Evolutionary conservation across 2,113 vertebrate species (phyloP).

Genomic region (Channa maculata): DNA sequence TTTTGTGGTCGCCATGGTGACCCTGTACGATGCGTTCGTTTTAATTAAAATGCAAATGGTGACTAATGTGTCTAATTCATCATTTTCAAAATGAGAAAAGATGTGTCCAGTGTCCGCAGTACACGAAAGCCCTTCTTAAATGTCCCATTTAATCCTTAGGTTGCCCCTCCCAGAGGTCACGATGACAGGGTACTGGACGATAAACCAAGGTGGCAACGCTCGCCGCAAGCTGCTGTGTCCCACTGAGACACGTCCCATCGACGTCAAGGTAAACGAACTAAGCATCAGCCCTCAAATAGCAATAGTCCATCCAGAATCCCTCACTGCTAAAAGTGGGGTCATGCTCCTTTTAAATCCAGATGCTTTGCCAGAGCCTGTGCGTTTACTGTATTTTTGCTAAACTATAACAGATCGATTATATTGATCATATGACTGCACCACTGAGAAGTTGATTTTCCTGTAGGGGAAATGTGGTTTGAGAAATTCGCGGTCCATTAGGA

Average conservation of each 20-base stretch:
- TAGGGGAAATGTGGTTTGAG: not conserved
- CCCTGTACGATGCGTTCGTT: not conserved
- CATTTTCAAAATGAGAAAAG: slow-evolving; percentile 1
- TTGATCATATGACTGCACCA: no score
- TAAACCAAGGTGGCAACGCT: slow-evolving; percentile 80
- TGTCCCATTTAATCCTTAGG: slow-evolving; percentile 76
- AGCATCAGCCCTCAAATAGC: no score
- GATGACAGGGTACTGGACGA: slow-evolving; percentile 93
- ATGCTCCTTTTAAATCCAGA: no score
- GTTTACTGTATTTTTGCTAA: no score
- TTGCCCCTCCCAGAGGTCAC: slow-evolving; percentile 89
- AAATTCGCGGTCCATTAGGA: not conserved
- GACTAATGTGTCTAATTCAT: not conserved
- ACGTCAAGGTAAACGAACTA: slow-evolving; percentile 86
- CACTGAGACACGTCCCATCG: slow-evolving; percentile 86
- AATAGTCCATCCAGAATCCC: no score
- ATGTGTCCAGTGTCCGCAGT: no score
- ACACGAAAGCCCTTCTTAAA: no score
- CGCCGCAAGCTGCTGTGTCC: slow-evolving; percentile 89
- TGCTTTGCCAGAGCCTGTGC: no score
- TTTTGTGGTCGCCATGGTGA: not conserved
- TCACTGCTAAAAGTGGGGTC: no score
- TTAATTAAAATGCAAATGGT: slow-evolving; percentile 1
- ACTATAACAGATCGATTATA: no score
- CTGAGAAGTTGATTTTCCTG: no score